phyloP scores from a whole-genome alignment of 2,888 invertebrate species.

The Caenorhabditis auriculariae region DNA sequence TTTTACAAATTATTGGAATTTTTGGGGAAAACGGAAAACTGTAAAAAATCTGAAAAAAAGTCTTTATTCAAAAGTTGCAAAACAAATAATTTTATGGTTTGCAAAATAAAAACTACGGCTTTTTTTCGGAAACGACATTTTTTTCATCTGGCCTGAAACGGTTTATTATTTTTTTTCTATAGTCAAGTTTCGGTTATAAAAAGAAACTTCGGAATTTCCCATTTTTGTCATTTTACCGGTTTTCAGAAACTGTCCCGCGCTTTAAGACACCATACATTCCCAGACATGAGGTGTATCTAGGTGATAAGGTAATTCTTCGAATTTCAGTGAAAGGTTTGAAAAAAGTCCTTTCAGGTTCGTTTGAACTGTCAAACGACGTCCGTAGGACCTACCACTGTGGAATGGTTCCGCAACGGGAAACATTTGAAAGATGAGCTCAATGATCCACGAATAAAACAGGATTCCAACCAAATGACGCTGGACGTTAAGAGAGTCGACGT shows the following conservation, averaged over 20 bases:
- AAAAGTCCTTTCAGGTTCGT: conserved; percentile 11
- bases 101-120: too few relatives aligned
- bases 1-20: too few relatives aligned
- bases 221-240: neutral
- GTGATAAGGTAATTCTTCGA: conserved; percentile 20
- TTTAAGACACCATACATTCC: conserved; percentile 20
- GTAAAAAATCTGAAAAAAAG: too few relatives aligned
- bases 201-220: neutral
- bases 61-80: too few relatives aligned
- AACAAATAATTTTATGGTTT: too few relatives aligned
- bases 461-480: conserved; percentile 42
- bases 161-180: neutral
- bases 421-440: conserved; percentile 7
- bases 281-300: conserved; percentile 29
- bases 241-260: conserved; percentile 26
- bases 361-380: conserved; percentile 24
- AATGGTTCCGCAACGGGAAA: conserved; percentile 32
- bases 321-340: neutral
- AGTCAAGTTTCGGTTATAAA: neutral
- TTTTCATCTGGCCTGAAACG: too few relatives aligned
- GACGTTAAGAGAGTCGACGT: conserved; percentile 52
- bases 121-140: too few relatives aligned
- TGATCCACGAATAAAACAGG: conserved; percentile 9
- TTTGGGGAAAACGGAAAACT: too few relatives aligned
- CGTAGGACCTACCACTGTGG: conserved; percentile 9